Conservation (phyloP, 1,140 invertebrate genomes). For the Aporrectodea caliginosa region DNA sequence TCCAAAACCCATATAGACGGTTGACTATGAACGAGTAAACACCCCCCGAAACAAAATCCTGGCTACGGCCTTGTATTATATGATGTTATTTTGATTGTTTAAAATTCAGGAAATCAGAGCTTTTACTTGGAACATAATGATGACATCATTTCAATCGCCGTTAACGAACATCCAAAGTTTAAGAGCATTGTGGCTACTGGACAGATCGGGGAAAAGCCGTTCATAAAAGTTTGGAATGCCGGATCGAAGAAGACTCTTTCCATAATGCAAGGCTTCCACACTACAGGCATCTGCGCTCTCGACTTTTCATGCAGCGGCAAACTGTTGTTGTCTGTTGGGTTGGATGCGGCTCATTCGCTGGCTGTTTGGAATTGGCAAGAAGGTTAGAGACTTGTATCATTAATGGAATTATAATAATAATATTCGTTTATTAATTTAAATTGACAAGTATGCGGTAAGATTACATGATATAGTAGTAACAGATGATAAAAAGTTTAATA, state of each 20-base stretch:
- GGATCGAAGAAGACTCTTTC: conserved; percentile 50
- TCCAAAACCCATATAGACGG: no score
- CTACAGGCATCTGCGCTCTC: conserved; percentile 50
- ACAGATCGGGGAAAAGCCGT: conserved; percentile 48
- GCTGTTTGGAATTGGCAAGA: conserved; percentile 57
- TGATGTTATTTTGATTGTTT: no score
- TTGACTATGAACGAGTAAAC: no score
- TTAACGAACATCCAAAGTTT: conserved; percentile 54
- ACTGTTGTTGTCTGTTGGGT: conserved; percentile 50
- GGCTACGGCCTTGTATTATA: no score
- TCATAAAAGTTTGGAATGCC: conserved; percentile 54
- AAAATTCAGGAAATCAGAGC: conserved; percentile 52
- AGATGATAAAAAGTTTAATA: no score
- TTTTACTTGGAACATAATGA: conserved; percentile 57
- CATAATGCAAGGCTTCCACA: conserved; percentile 43
- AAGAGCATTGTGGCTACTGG: conserved; percentile 53
- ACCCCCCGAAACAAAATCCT: no score
- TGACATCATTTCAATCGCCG: conserved; percentile 56
- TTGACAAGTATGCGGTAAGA: no score
- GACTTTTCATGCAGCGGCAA: conserved; percentile 56
- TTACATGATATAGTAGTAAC: no score
- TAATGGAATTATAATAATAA: no score
- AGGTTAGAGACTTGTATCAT: conserved; percentile 37
- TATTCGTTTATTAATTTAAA: no score
- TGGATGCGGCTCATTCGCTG: conserved; percentile 51